Conservation (phyloP, 2,888 invertebrate species). For the Cinara cedri region DNA sequence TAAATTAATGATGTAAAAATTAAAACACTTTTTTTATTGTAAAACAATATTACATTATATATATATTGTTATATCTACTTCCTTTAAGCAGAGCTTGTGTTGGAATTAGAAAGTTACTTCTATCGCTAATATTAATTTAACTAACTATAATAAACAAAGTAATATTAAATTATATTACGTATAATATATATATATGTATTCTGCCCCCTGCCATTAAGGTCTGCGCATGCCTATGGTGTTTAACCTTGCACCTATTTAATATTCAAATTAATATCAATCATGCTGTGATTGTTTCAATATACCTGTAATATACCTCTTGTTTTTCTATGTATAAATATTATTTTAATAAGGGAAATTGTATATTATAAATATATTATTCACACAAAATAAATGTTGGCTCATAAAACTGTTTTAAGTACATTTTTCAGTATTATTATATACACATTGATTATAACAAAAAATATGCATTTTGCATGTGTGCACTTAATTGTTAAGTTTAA, state of each 20-base stretch:
- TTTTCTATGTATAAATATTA: background rate
- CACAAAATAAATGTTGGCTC: slow-evolving; percentile 26
- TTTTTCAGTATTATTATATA: background rate
- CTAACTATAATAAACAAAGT: too few species aligned
- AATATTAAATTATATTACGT: too few species aligned
- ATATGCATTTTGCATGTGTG: slow-evolving; percentile 34
- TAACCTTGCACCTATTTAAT: background rate
- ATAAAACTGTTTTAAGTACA: background rate
- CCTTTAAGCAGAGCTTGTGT: too few species aligned
- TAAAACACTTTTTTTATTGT: too few species aligned
- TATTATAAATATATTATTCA: background rate
- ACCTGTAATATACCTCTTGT: slow-evolving; percentile 29
- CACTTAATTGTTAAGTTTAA: slow-evolving; percentile 23
- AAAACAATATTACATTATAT: too few species aligned
- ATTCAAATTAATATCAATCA: background rate
- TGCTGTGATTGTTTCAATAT: slow-evolving; percentile 33
- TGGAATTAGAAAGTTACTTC: too few species aligned
- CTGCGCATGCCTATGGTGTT: too few species aligned
- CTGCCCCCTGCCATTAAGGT: too few species aligned
- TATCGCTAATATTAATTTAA: too few species aligned
- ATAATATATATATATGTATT: too few species aligned
- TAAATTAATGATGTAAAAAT: too few species aligned
- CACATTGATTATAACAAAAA: background rate
- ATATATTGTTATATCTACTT: too few species aligned
- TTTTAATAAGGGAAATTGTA: background rate